Percentiles rank a stretch among this genome's conserved stretches.
These are phyloP conservation scores for Pseudopodoces humilis DNA, from an alignment of 2,113 vertebrate genomes.

Conservation along the genomic window DNA sequence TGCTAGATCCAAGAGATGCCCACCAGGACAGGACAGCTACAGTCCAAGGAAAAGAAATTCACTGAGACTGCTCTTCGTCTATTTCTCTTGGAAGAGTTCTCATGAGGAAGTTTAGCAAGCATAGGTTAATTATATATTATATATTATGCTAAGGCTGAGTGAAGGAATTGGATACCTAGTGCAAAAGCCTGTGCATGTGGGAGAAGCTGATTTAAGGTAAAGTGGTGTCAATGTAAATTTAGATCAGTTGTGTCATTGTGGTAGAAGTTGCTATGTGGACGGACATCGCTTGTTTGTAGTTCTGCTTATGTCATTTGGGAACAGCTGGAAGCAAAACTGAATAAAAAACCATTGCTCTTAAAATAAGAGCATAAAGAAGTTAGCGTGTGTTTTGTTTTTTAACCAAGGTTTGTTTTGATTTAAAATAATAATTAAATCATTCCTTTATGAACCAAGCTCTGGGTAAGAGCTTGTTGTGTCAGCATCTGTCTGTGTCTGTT, in stretches of 20 bases:
- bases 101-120: not conserved
- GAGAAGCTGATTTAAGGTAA: not conserved
- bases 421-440: conserved; percentile 26
- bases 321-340: not conserved
- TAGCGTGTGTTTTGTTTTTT: not conserved
- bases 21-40: not conserved
- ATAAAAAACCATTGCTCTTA: not conserved
- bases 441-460: not conserved
- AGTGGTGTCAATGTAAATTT: not conserved
- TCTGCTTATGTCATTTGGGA: conserved; percentile 17
- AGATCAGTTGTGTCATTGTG: not conserved
- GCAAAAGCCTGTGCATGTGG: not conserved
- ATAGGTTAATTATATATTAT: not conserved
- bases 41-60: not conserved
- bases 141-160: not conserved
- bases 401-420: not conserved
- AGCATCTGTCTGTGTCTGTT: not conserved
- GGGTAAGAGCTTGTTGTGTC: not conserved
- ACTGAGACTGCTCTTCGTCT: not conserved
- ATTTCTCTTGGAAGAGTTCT: not conserved
- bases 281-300: not conserved
- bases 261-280: not conserved
- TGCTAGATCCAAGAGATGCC: not conserved
- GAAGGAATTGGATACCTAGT: not conserved
- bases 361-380: not conserved